These are phyloP conservation scores for Podabrus alpinus DNA, from an alignment of 2,888 invertebrate species.

Conservation along the genomic window DNA sequence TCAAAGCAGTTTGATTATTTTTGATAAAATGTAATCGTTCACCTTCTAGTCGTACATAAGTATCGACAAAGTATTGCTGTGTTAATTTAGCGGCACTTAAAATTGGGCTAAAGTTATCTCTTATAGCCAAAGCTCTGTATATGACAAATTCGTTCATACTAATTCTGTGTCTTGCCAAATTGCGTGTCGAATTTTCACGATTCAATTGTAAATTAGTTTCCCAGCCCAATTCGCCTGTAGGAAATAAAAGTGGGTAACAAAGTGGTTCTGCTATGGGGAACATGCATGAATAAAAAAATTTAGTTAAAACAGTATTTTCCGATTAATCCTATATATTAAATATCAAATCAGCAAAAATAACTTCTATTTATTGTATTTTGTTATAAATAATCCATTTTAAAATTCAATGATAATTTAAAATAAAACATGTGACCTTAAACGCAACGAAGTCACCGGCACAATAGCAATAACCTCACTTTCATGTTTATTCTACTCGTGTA, in stretches of 20 bases:
- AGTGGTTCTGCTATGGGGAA: background rate
- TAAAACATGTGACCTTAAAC: too few species aligned
- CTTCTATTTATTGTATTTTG: too few species aligned
- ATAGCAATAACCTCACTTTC: too few species aligned
- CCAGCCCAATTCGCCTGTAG: background rate
- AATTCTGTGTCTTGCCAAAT: background rate
- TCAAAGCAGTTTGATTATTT: constrained; percentile 7
- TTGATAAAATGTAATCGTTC: background rate
- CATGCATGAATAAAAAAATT: too few species aligned
- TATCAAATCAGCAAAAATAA: too few species aligned
- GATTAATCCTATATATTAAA: too few species aligned
- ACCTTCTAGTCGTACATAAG: background rate
- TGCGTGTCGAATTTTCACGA: background rate
- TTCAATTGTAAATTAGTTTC: background rate
- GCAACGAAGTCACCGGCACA: too few species aligned
- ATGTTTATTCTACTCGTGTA: too few species aligned
- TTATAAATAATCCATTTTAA: too few species aligned
- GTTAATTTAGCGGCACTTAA: background rate
- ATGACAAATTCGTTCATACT: background rate
- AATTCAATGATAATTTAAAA: too few species aligned
- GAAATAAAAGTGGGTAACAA: background rate
- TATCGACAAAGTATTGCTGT: background rate
- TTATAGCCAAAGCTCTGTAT: background rate
- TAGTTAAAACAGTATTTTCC: too few species aligned
- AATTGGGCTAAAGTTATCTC: background rate